Conservation (phyloP, 2,888 invertebrate genomes). For the Andrena hattorfiana region DNA sequence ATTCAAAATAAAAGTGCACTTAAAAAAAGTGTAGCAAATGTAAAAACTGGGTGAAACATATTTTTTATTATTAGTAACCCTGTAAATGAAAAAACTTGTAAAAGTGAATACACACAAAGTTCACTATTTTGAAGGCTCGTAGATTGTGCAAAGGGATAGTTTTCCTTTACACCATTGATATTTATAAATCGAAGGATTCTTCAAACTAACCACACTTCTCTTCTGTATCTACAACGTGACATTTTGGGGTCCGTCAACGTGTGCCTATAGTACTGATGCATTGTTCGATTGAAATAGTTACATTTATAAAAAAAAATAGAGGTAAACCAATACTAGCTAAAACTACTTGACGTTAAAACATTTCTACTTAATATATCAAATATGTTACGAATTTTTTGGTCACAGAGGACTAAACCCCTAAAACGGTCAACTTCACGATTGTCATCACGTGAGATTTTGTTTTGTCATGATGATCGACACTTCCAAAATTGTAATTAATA, state of each 20-base stretch:
- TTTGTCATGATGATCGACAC: neutral
- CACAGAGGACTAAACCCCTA: neutral
- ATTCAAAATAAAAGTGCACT: neutral
- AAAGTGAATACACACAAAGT: neutral
- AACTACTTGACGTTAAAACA: neutral
- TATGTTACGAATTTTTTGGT: neutral
- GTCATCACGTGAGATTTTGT: neutral
- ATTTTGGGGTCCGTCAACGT: neutral
- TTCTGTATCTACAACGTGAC: neutral
- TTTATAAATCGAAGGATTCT: neutral
- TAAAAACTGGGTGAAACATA: neutral
- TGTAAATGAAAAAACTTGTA: too few species aligned
- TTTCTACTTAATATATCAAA: neutral
- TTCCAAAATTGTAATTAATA: neutral
- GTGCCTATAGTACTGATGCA: neutral
- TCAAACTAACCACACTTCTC: constrained; percentile 22
- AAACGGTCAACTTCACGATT: neutral
- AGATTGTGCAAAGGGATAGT: neutral
- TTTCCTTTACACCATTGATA: neutral
- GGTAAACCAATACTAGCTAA: neutral
- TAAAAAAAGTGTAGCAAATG: neutral
- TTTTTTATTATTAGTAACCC: neutral
- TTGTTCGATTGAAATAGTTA: neutral
- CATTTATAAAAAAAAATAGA: constrained; percentile 11
- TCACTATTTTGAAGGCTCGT: neutral